Evolutionary conservation across 30 jellyfish, hydroid and myxozoan genomes (phyloP).

Genomic region (Calvadosia cruxmelitensis): DNA sequence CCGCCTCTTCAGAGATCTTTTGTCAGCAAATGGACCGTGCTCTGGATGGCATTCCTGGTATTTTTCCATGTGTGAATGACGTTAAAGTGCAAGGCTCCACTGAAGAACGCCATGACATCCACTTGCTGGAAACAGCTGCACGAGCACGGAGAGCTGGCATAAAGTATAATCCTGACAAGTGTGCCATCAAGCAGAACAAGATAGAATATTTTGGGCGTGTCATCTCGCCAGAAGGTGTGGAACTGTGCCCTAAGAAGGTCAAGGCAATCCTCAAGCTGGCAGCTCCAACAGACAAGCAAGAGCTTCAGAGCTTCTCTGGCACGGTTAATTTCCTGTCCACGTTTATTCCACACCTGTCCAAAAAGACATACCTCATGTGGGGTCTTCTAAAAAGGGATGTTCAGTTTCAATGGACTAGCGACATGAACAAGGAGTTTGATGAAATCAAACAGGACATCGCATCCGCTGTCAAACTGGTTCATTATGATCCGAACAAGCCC

Average conservation of each 20-base stretch:
- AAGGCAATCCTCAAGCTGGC: constrained; percentile 6
- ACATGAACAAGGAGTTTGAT: constrained; percentile 13
- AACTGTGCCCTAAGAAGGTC: constrained; percentile 21
- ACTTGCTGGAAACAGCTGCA: constrained; percentile 24
- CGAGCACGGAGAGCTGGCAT: constrained; percentile 22
- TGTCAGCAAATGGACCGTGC: constrained; percentile 4
- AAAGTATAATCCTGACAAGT: constrained; percentile 21
- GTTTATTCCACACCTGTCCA: constrained; percentile 1
- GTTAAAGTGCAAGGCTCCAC: constrained; percentile 31
- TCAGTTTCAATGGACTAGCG: background rate
- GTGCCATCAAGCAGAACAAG: constrained; percentile 18
- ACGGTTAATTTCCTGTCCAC: constrained; percentile 13
- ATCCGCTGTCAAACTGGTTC: background rate
- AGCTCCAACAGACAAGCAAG: constrained; percentile 8
- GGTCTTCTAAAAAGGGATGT: background rate
- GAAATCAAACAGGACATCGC: constrained; percentile 11
- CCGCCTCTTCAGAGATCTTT: constrained; percentile 18
- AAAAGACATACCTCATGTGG: background rate
- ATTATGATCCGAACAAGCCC: background rate
- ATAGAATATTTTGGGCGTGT: constrained; percentile 27
- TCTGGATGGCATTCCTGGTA: constrained; percentile 11
- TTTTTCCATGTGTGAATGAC: constrained; percentile 27
- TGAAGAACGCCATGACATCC: constrained; percentile 21
- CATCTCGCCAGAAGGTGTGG: constrained; percentile 13
- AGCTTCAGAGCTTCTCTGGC: constrained; percentile 14